These are phyloP conservation scores for Nothocercus nigrocapillus DNA, from an alignment of 2,113 vertebrate species.

Conservation along the genomic window DNA sequence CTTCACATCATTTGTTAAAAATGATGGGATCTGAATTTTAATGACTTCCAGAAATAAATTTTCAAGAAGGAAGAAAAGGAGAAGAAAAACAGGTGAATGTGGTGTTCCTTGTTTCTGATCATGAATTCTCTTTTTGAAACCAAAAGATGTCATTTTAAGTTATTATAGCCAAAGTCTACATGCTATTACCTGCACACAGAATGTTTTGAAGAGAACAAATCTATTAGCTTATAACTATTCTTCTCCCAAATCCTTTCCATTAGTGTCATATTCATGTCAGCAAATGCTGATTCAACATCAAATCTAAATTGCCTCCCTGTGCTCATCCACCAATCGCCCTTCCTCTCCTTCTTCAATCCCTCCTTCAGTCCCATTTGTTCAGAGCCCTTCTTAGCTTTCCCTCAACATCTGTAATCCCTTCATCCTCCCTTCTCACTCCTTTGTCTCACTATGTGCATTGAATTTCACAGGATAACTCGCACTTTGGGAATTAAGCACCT, in stretches of 20 bases:
- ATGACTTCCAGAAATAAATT: conserved; percentile 67
- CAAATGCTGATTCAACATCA: conserved; percentile 61
- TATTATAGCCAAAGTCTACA: conserved; percentile 29
- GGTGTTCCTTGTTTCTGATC: conserved; percentile 19
- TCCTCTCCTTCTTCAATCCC: conserved; percentile 33
- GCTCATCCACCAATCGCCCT: neutral
- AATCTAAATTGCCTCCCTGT: conserved; percentile 40
- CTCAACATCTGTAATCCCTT: conserved; percentile 57
- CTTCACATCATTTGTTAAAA: conserved; percentile 72
- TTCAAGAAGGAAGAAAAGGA: neutral
- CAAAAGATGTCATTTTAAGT: conserved; percentile 36
- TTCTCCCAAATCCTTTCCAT: conserved; percentile 56
- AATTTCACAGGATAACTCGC: conserved; percentile 58
- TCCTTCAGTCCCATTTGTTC: conserved; percentile 20
- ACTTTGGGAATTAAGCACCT: conserved; percentile 65
- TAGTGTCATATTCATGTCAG: conserved; percentile 46
- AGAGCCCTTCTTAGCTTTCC: conserved; percentile 39
- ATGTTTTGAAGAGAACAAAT: conserved; percentile 19
- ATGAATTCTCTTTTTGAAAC: conserved; percentile 38
- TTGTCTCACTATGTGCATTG: conserved; percentile 41
- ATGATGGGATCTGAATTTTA: conserved; percentile 73
- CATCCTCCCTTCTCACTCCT: conserved; percentile 38
- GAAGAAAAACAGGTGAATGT: conserved; percentile 28
- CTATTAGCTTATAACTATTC: conserved; percentile 23
- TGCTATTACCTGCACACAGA: conserved; percentile 13